These are phyloP conservation scores for Lipophrys pholis DNA, from an alignment of 2,113 vertebrate species.

Conservation along the genomic window DNA sequence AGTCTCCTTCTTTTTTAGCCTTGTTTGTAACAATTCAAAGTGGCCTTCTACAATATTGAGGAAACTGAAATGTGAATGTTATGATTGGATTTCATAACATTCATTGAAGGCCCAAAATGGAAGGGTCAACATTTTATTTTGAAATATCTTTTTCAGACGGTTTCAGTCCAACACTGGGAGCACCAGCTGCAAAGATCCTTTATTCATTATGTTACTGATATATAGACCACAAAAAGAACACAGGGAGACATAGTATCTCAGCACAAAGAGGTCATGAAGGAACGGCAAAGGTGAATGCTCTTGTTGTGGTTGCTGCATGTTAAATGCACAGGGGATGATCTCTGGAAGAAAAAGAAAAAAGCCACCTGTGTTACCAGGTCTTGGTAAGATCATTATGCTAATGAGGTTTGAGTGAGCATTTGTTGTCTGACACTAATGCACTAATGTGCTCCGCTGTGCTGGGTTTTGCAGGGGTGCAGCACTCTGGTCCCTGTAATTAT, in stretches of 20 bases:
- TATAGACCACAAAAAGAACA: no score
- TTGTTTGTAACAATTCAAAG: no score
- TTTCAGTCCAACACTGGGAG: neutral
- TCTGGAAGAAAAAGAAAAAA: neutral
- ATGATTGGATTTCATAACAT: neutral
- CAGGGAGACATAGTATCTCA: no score
- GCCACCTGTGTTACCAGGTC: conserved; percentile 1
- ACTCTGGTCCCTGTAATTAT: neutral
- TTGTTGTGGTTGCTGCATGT: neutral
- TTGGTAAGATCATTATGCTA: conserved; percentile 22
- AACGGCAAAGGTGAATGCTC: neutral
- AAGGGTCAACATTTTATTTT: no score
- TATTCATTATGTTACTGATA: no score
- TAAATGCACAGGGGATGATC: conserved; percentile 2
- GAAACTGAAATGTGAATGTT: neutral
- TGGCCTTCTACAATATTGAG: neutral
- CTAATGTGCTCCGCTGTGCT: conserved; percentile 13
- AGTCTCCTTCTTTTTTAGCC: neutral
- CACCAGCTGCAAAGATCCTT: no score
- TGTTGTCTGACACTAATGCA: conserved; percentile 11
- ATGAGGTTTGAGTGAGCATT: conserved; percentile 38
- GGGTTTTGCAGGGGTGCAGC: neutral
- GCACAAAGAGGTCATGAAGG: no score
- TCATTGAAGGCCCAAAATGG: no score
- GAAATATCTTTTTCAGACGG: neutral